Conservation (phyloP, 2,888 invertebrate species). For the Drosophila austrosaltans region DNA sequence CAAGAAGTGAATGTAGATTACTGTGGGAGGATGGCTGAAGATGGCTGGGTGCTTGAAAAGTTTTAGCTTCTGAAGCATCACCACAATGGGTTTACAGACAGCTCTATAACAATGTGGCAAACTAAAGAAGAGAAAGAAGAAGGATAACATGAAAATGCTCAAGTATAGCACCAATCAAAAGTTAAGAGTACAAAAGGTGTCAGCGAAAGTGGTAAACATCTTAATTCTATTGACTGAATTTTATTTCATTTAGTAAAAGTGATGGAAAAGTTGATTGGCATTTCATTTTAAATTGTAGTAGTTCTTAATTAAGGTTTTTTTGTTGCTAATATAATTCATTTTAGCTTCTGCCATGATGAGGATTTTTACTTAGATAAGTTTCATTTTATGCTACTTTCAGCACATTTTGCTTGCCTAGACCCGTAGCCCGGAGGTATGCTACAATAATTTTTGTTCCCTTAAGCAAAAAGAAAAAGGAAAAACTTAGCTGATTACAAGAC, state of each 20-base stretch:
- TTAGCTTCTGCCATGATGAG: background rate
- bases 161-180: constrained; percentile 17
- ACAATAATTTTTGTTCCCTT: background rate
- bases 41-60: background rate
- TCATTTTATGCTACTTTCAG: background rate
- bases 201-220: too few relatives aligned
- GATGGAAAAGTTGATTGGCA: too few relatives aligned
- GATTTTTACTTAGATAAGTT: background rate
- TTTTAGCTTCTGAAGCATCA: background rate
- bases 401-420: background rate
- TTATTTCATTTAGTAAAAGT: too few relatives aligned
- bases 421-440: background rate
- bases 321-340: background rate
- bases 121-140: constrained; percentile 14
- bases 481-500: constrained; percentile 43
- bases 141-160: constrained; percentile 8
- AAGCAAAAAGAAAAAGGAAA: constrained; percentile 11
- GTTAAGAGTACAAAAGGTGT: constrained; percentile 29
- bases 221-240: too few relatives aligned
- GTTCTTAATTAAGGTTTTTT: too few relatives aligned
- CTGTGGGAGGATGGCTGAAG: background rate
- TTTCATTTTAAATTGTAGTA: too few relatives aligned
- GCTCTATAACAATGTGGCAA: constrained; percentile 25
- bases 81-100: constrained; percentile 31
- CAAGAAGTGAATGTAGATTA: constrained; percentile 14